Conservation (phyloP, 1,140 invertebrate genomes). For the Whitmania pigra region DNA sequence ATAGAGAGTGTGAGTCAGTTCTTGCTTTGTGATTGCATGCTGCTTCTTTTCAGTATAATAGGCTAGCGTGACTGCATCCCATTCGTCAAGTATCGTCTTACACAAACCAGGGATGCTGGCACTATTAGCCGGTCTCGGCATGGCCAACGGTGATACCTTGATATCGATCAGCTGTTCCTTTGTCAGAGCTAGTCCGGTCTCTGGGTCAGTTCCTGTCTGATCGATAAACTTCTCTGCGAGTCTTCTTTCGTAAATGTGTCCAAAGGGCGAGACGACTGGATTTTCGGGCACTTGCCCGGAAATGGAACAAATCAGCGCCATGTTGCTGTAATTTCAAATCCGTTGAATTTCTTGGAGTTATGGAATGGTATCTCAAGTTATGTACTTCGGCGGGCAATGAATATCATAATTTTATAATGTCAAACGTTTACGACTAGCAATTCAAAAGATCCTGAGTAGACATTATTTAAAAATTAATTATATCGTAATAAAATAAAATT, state of each 20-base stretch:
- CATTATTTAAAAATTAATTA: no score
- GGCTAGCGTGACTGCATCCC: conserved; percentile 98
- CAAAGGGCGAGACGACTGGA: conserved; percentile 90
- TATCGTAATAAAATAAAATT: no score
- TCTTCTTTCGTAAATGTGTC: conserved; percentile 83
- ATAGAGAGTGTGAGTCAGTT: conserved; percentile 47
- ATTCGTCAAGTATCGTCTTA: conserved; percentile 95
- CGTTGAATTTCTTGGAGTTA: no score
- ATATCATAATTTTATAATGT: no score
- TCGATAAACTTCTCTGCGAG: conserved; percentile 90
- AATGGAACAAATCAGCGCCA: conserved; percentile 39
- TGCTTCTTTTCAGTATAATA: conserved; percentile 90
- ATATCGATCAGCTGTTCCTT: conserved; percentile 81
- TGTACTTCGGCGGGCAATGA: no score
- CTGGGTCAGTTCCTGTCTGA: conserved; percentile 93
- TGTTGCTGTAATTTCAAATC: no score
- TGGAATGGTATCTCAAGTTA: no score
- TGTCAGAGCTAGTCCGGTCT: conserved; percentile 74
- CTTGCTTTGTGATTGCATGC: conserved; percentile 83
- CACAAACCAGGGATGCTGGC: conserved; percentile 95
- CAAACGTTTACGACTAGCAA: no score
- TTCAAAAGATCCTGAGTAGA: no score
- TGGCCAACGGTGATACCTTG: conserved; percentile 81
- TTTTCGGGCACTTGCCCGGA: conserved; percentile 91
- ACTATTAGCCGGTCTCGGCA: conserved; percentile 90